phyloP scores from a whole-genome alignment of 2,113 vertebrate species.

The Poicephalus meyeri region DNA sequence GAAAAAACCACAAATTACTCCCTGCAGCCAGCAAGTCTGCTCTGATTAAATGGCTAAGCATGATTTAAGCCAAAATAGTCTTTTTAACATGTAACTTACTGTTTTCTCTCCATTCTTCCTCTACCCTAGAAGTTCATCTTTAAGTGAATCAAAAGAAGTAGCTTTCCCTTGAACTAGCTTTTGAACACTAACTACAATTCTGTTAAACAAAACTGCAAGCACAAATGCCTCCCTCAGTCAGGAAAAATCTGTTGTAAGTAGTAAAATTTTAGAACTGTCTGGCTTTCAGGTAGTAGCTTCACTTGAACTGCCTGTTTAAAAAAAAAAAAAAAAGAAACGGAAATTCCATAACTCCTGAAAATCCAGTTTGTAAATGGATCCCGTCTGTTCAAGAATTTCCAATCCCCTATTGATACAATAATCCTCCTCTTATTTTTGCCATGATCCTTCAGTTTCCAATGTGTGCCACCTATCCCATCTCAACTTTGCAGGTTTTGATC shows the following conservation, averaged over 20 bases:
- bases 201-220: neutral
- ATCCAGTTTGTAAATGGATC: neutral
- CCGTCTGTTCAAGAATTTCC: neutral
- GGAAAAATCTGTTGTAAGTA: neutral
- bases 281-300: neutral
- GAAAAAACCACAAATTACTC: neutral
- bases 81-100: slow-evolving; percentile 4
- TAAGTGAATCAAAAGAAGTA: neutral
- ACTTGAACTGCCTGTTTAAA: neutral
- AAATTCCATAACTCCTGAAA: neutral
- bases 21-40: slow-evolving; percentile 38
- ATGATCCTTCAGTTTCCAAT: neutral
- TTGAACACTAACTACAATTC: slow-evolving; percentile 7
- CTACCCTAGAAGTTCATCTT: slow-evolving; percentile 9
- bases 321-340: neutral
- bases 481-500: neutral
- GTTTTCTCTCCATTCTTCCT: neutral
- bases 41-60: slow-evolving; percentile 52
- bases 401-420: neutral
- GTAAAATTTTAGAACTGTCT: neutral
- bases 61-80: slow-evolving; percentile 34
- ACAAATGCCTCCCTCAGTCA: neutral
- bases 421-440: neutral
- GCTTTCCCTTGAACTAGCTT: slow-evolving; percentile 14
- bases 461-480: neutral